Base-by-base conservation (phyloP, 2,888 invertebrate genomes). In the Napeogenes inachia region DNA sequence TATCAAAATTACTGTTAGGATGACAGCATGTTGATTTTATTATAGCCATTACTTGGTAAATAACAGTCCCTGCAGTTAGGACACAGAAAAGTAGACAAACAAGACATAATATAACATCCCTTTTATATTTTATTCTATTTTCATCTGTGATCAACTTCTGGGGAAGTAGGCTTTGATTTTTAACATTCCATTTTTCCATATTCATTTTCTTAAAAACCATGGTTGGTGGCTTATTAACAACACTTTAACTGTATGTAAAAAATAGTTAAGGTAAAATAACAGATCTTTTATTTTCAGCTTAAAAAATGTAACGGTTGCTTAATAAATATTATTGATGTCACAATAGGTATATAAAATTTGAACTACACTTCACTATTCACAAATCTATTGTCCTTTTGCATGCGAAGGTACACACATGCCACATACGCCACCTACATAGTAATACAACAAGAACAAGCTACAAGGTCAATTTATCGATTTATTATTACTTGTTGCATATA, bases 401-500 rank as follows among this genome's bases (percentile, higher is more conserved):
- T 42, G 42, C 42, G 42, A 42, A 42, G 8, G 3, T 50, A 30
- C 12, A 30, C 50, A 50, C 4, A 30, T 50, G 30, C 30, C 50
- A 50, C 4, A 30, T 50, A 50, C 30, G 50, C 50, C 50, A 50
- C 50, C 50, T 30, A 50, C 50, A 50, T 50, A 50, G 30, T 21
- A 50, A 30, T 12, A 50, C 30, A 50, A 50, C 30, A 50, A 30
- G 30, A 50, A 50, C 50, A 50, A 50, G 50, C 30, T 30, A 50
- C 50, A 50, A 50, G 50, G 50, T 50, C 50, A 50, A 50, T 3
- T 50, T 30, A 50, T 50, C 50, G 50, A 50, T 50, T 47, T 47
- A 47, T 47, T 47, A n/a, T 50, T 50, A 21, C 30, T 50, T 50
- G 50, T 30, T 50, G 30, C 21, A 50, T 50, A 30, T 10, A 10